phyloP scores from a whole-genome alignment of 64 coral and sea anemone genomes.

The Acropora tenuis region DNA sequence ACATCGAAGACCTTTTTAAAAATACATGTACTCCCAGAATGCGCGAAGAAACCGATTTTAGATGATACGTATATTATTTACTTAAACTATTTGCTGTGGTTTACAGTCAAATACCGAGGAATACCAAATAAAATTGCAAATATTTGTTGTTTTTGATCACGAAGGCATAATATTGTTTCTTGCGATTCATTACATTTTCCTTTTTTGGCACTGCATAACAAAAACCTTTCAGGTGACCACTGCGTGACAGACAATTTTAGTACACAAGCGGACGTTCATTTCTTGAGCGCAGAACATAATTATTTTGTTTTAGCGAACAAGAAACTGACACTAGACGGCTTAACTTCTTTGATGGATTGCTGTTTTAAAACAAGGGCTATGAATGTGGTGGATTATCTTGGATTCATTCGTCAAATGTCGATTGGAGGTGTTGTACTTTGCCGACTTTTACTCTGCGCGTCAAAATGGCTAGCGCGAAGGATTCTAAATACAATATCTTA shows the following conservation, averaged over 20 bases:
- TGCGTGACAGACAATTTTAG: conserved; percentile 4
- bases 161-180: not conserved
- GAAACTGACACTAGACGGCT: conserved; percentile 6
- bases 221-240: not conserved
- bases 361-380: conserved; percentile 11
- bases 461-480: not conserved
- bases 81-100: not conserved
- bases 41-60: not conserved
- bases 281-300: conserved; percentile 1
- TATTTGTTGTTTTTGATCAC: not conserved
- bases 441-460: not conserved
- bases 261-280: conserved; percentile 11
- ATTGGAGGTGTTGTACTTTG: conserved; percentile 6
- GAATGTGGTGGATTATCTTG: conserved; percentile 23
- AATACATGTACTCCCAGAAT: not conserved
- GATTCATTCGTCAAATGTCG: conserved; percentile 3
- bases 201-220: not conserved
- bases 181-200: not conserved
- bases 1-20: not conserved
- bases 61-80: not conserved
- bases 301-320: conserved; percentile 14
- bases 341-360: conserved; percentile 9
- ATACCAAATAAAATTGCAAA: not conserved
- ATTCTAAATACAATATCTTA: conserved; percentile 22
- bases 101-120: conserved; percentile 3